Percentiles rank a stretch among this genome's conserved stretches.
Conservation (phyloP, 2,113 vertebrate species). For the Lamprotornis superbus region DNA sequence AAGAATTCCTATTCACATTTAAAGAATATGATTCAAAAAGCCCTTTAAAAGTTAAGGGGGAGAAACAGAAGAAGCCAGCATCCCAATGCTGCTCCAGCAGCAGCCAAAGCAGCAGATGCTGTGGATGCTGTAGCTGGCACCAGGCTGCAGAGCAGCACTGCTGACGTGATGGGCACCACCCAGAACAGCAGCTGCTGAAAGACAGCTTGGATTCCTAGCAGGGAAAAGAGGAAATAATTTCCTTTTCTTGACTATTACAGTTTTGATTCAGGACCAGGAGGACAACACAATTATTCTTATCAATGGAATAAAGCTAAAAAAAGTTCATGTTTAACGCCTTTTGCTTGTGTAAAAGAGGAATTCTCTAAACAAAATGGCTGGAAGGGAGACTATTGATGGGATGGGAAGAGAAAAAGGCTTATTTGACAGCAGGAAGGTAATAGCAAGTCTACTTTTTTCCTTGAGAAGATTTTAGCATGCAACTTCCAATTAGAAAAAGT, state of each 20-base stretch:
- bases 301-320: neutral
- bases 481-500: neutral
- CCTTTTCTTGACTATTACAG: neutral
- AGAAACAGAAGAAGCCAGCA: neutral
- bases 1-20: neutral
- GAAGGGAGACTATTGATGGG: neutral
- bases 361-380: neutral
- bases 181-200: neutral
- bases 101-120: neutral
- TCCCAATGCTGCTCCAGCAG: neutral
- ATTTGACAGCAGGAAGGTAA: neutral
- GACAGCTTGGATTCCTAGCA: neutral
- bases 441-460: neutral
- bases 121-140: neutral
- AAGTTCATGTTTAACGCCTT: accelerated
- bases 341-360: neutral
- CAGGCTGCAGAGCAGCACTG: accelerated
- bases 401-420: neutral
- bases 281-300: neutral
- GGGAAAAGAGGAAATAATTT: neutral
- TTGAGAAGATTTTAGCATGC: neutral
- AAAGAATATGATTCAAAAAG: neutral
- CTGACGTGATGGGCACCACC: neutral
- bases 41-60: neutral
- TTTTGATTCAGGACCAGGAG: neutral